Evolutionary conservation across 2,113 vertebrate species (phyloP).

Genomic region (Heterocephalus glaber): DNA sequence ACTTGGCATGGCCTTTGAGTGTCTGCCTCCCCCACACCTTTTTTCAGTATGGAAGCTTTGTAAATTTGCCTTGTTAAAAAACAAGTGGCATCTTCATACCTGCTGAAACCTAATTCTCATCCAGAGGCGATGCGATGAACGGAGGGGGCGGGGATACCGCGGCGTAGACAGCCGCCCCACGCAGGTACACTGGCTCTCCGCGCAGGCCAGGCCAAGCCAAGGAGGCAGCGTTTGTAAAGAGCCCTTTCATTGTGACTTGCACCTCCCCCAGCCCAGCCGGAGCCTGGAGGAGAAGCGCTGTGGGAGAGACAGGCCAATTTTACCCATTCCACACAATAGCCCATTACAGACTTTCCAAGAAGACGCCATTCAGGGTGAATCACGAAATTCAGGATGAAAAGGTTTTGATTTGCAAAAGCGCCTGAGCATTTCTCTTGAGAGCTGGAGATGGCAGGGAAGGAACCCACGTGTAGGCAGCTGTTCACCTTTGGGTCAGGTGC

Average conservation of each 20-base stretch:
- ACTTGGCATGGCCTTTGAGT: constrained; percentile 62
- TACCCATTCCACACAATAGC: constrained; percentile 66
- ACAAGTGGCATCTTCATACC: constrained; percentile 74
- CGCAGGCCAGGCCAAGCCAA: constrained; percentile 58
- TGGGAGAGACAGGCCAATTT: constrained; percentile 73
- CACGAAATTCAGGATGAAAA: constrained; percentile 76
- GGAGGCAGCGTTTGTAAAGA: constrained; percentile 70
- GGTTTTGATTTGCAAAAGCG: constrained; percentile 73
- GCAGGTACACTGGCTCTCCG: not conserved
- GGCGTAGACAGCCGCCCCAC: constrained; percentile 32
- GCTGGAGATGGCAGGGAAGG: constrained; percentile 62
- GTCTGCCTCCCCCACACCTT: constrained; percentile 70
- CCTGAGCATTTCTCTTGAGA: constrained; percentile 64
- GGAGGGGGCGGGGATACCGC: not conserved
- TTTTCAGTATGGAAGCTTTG: constrained; percentile 70
- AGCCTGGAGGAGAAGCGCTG: constrained; percentile 13
- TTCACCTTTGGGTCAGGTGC: constrained; percentile 64
- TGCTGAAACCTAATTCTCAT: constrained; percentile 70
- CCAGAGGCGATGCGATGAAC: constrained; percentile 56
- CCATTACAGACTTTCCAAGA: constrained; percentile 76
- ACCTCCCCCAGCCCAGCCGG: constrained; percentile 38
- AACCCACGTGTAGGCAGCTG: not conserved
- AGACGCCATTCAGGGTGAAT: constrained; percentile 73
- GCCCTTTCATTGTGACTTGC: constrained; percentile 18
- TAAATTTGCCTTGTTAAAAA: constrained; percentile 74